Base-by-base conservation (phyloP, 2,113 vertebrate genomes). In the Chaetorhynchus papuensis region DNA sequence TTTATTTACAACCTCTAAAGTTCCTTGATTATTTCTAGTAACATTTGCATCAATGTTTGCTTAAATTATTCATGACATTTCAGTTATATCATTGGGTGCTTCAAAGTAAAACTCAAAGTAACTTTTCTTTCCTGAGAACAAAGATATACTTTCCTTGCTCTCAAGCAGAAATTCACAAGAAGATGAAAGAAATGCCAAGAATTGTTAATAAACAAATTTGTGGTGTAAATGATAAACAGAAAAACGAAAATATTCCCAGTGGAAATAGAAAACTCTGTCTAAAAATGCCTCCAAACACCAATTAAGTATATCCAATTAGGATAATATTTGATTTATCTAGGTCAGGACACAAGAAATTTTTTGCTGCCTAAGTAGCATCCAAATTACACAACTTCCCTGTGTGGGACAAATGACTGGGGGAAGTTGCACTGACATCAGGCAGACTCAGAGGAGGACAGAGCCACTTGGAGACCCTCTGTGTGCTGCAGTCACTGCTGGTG, bases 61-160 rank as follows among this genome's bases (percentile, higher is more conserved):
- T 89, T 97, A 95, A 96, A 97, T 97, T 97, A 97, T 97, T 97
- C 96, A 97, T 97, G 95, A 97, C 94, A 97, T 96, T 97, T 97
- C 94, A 96, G 86, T 80, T 97, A 95, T 91, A 93, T 97, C 94
- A 94, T 81, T 96, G 95, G 86, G 41, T 96, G 89, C 93, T 96
- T 97, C 97, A 97, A 97, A 96, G 90, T 90, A 95, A 89, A 94
- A 89, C 85, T 97, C 94, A 92, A 79, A 95, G 80, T 82, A 93
- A 91, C 78, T 96, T 97, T 97, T 95, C 89, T 94, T 97, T 96
- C 86, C 90, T 60, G 87, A 96, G 91, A 97, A 97, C 93, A 97
- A 97, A 96, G 93, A 93, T 69, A 47, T 11, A 88, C 42, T 90
- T 56, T 68, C 84, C 33, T 90, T 92, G 90, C 63, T 90, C 60